A percentile compares a stretch with the other conserved stretches of the same genome.
phyloP scores from a whole-genome alignment of 1,140 invertebrate genomes.

The Capitella teleta region DNA sequence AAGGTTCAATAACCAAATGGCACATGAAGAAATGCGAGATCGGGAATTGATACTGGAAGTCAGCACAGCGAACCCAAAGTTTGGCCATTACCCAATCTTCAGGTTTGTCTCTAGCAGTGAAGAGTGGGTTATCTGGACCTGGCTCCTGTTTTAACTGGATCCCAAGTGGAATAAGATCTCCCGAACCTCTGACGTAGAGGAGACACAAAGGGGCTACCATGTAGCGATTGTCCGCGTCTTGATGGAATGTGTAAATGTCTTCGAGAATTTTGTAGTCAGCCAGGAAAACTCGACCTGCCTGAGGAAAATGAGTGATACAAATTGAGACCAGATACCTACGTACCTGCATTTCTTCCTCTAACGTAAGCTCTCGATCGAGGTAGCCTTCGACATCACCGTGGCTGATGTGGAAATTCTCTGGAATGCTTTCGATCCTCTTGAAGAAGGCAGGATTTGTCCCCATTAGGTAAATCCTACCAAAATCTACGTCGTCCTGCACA shows the following conservation, averaged over 20 bases:
- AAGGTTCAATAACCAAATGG: constrained; percentile 9
- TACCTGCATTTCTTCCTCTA: background rate
- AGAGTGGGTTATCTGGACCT: constrained; percentile 9
- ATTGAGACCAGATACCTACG: background rate
- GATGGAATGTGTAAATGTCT: constrained; percentile 5
- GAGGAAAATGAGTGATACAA: background rate
- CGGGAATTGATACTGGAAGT: constrained; percentile 11
- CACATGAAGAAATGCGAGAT: constrained; percentile 9
- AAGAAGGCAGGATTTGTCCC: constrained; percentile 8
- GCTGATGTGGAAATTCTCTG: constrained; percentile 7
- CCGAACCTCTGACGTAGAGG: constrained; percentile 7
- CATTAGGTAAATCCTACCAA: constrained; percentile 7
- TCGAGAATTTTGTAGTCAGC: constrained; percentile 9
- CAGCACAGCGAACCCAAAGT: constrained; percentile 11
- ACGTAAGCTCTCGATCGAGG: background rate
- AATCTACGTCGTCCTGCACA: constrained; percentile 11
- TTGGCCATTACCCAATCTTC: constrained; percentile 12
- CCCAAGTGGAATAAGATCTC: constrained; percentile 7
- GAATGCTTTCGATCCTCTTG: background rate
- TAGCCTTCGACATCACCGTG: background rate
- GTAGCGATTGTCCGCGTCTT: constrained; percentile 9
- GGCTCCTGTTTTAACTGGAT: constrained; percentile 9
- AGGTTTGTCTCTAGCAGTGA: constrained; percentile 4
- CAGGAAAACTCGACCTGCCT: constrained; percentile 6
- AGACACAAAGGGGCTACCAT: constrained; percentile 6